A percentile compares a stretch with the other conserved stretches of the same genome.
phyloP scores from a whole-genome alignment of 2,888 invertebrate genomes.

The Periphyllus acericola region DNA sequence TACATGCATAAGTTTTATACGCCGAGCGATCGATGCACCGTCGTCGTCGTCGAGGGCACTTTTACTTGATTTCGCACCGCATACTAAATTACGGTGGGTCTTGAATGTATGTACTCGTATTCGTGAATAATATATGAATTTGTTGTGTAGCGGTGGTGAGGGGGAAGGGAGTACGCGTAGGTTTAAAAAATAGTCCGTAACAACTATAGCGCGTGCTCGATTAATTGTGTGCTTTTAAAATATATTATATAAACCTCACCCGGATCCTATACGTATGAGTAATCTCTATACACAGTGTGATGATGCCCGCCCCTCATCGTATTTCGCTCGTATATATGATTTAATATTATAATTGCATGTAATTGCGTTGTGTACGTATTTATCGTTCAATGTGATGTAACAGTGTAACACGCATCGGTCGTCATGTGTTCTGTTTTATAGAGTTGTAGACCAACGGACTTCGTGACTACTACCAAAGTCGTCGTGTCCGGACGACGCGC shows the following conservation, averaged over 20 bases:
- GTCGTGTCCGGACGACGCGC: not conserved
- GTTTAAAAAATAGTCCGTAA: not conserved
- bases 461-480: not conserved
- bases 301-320: not conserved
- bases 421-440: not conserved
- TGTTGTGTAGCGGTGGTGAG: not conserved
- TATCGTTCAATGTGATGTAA: not conserved
- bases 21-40: slow-evolving; percentile 19
- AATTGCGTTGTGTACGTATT: not conserved
- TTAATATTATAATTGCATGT: not conserved
- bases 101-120: slow-evolving; percentile 1
- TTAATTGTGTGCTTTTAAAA: slow-evolving; percentile 9
- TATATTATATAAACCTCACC: not conserved
- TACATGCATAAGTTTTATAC: not conserved
- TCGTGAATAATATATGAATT: slow-evolving; percentile 45
- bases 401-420: not conserved
- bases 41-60: not conserved
- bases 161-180: not conserved
- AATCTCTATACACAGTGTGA: not conserved
- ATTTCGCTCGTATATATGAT: not conserved
- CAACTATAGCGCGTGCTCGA: not conserved
- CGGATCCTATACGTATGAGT: no score
- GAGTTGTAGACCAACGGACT: not conserved
- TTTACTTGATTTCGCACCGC: slow-evolving; percentile 38
- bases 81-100: slow-evolving; percentile 24